A percentile compares a stretch with the other conserved stretches of the same genome.
phyloP scores from a whole-genome alignment of 2,888 invertebrate genomes.

The Watsonalla binaria region DNA sequence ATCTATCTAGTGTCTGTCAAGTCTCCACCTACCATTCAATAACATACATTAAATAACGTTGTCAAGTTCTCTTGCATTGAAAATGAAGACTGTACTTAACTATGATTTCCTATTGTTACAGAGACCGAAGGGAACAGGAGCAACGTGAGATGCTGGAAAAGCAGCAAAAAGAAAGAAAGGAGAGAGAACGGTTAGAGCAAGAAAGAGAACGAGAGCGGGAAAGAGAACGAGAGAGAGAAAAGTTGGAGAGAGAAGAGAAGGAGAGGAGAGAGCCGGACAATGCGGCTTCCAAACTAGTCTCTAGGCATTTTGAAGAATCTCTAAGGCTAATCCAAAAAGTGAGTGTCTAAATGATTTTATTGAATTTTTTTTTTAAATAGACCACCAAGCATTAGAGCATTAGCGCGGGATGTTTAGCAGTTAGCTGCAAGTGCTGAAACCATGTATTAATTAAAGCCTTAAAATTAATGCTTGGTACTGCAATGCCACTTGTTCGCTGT shows the following conservation, averaged over 20 bases:
- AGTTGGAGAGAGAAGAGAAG: slow-evolving; percentile 75
- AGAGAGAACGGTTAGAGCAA: slow-evolving; percentile 81
- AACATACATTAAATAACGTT: not conserved
- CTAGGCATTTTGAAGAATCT: slow-evolving; percentile 94
- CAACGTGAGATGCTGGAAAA: slow-evolving; percentile 81
- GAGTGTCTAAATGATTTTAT: slow-evolving; percentile 12
- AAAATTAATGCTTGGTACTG: too few species aligned
- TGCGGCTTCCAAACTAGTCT: slow-evolving; percentile 88
- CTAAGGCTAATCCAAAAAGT: slow-evolving; percentile 88
- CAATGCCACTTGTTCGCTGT: too few species aligned
- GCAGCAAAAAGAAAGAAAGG: slow-evolving; percentile 82
- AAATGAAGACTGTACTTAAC: not conserved
- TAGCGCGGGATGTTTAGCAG: too few species aligned
- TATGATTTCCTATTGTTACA: slow-evolving; percentile 40
- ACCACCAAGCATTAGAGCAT: too few species aligned
- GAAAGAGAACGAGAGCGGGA: slow-evolving; percentile 76
- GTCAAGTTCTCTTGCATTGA: not conserved
- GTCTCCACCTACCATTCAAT: not conserved
- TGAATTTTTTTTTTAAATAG: not conserved
- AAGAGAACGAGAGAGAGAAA: slow-evolving; percentile 71
- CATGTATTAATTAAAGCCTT: too few species aligned
- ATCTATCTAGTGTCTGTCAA: too few species aligned
- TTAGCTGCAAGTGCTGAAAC: too few species aligned
- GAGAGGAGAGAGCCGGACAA: slow-evolving; percentile 81
- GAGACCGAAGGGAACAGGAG: slow-evolving; percentile 72